Conservation (phyloP, 2,113 vertebrate genomes). For the Sitta europaea region DNA sequence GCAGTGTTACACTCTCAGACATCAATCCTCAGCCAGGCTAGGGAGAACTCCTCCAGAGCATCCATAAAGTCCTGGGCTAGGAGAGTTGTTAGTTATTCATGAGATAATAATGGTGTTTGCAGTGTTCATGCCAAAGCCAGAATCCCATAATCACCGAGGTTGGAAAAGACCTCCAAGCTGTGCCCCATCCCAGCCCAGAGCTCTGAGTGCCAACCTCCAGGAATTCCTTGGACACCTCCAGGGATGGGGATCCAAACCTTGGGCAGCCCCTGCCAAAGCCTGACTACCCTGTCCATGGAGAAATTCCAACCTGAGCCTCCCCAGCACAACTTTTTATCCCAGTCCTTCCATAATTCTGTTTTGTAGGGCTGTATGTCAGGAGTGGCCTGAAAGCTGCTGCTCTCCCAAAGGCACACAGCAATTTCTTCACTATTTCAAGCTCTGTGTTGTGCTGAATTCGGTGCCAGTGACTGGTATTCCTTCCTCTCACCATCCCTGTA, state of each 20-base stretch:
- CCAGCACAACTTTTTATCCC: not conserved
- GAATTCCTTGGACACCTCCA: not conserved
- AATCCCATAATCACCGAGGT: not conserved
- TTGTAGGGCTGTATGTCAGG: not conserved
- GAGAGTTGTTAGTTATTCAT: constrained; percentile 25
- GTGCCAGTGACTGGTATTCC: not conserved
- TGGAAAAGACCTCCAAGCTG: not conserved
- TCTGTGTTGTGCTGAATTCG: not conserved
- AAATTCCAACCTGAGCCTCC: not conserved
- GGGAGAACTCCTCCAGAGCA: constrained; percentile 11
- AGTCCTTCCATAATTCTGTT: not conserved
- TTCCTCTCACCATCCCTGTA: not conserved
- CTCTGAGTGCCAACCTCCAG: not conserved
- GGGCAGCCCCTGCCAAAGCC: not conserved
- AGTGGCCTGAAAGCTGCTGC: not conserved
- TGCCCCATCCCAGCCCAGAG: not conserved
- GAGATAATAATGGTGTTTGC: not conserved
- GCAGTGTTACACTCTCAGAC: not conserved
- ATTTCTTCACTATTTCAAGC: not conserved
- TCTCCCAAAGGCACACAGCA: not conserved
- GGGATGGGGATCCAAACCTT: not conserved
- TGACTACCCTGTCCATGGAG: accelerated
- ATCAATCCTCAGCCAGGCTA: constrained; percentile 33
- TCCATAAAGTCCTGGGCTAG: not conserved
- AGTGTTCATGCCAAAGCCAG: not conserved